Base-by-base conservation (phyloP, 1,140 invertebrate genomes). In the Vollenhovia emeryi region DNA sequence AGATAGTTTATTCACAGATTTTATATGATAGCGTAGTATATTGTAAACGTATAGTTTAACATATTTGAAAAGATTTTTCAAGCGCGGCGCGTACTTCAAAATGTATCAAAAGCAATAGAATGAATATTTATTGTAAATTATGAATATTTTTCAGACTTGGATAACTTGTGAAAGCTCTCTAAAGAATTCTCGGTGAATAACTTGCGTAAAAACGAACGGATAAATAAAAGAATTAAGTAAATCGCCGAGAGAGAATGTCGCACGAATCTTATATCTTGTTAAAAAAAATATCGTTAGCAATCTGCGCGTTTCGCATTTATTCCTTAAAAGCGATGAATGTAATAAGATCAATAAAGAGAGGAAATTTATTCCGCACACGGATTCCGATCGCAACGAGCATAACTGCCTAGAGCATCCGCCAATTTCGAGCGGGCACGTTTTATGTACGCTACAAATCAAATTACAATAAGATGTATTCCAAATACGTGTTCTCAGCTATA, bases 321-420 rank as follows among this genome's bases (percentile, higher is more conserved):
- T 79, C 8, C 15, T 30, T 21, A 5, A 75, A 40, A 60, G 27
- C 7, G 30, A 30, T 30, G 8, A 62, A 52, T 40, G 24, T 21
- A 68, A n/a, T 36, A 43, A 60, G 73, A 75, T 75, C 73, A 8
- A 27, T 55, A 43, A 30, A 36, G 45, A 45, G 59, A 71, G 50
- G 45, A 45, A 73, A 71, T 82, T 71, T 82, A 82, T 82, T 82
- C 66, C 66, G 7, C 24, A 21, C 78, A 80, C 78, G 64, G 11
- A 43, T 57, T 36, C 24, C n/a, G 50, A 71, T 57, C 13, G 66
- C 62, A 79, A 68, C 45, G 40, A 52, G 76, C 45, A 79, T 71
- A 82, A 82, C 66, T 73, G 52, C 50, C 36, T 21, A 27, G 36
- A 71, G 40, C 36, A 69, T 55, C 13, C 21, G 9, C 36, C 24